Conservation (phyloP, 2,888 invertebrate genomes). For the Epinotia brunnichana region DNA sequence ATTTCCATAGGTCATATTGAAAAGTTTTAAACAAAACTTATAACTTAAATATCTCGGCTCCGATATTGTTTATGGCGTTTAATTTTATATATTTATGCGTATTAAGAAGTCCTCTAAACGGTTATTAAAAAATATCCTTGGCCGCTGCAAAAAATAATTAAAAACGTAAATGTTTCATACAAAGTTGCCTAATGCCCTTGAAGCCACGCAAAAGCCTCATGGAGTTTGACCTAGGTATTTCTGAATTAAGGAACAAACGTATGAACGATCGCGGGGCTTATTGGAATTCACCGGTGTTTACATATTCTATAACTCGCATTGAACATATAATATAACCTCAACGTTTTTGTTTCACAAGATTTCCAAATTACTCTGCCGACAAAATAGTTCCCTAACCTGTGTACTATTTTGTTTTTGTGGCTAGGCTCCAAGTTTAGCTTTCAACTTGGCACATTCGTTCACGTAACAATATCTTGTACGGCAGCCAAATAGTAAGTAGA, state of each 20-base stretch:
- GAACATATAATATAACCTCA: not conserved
- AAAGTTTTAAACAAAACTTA: too few relatives aligned
- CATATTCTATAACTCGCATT: not conserved
- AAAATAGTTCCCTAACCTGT: conserved; percentile 17
- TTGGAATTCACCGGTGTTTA: not conserved
- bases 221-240: too few relatives aligned
- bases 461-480: conserved; percentile 40
- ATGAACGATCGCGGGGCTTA: too few relatives aligned
- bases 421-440: conserved; percentile 36
- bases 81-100: too few relatives aligned
- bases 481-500: conserved; percentile 31
- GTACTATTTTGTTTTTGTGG: conserved; percentile 35
- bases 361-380: not conserved
- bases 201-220: not conserved
- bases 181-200: too few relatives aligned
- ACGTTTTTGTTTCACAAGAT: not conserved
- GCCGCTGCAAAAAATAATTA: too few relatives aligned
- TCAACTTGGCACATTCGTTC: conserved; percentile 42
- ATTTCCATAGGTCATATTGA: too few relatives aligned
- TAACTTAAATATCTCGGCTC: too few relatives aligned
- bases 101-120: too few relatives aligned
- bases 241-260: not conserved
- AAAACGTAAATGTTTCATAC: too few relatives aligned
- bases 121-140: too few relatives aligned
- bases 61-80: too few relatives aligned